Evolutionary conservation across 2,888 invertebrate genomes (phyloP).

Genomic region (Plagiodera versicolora): DNA sequence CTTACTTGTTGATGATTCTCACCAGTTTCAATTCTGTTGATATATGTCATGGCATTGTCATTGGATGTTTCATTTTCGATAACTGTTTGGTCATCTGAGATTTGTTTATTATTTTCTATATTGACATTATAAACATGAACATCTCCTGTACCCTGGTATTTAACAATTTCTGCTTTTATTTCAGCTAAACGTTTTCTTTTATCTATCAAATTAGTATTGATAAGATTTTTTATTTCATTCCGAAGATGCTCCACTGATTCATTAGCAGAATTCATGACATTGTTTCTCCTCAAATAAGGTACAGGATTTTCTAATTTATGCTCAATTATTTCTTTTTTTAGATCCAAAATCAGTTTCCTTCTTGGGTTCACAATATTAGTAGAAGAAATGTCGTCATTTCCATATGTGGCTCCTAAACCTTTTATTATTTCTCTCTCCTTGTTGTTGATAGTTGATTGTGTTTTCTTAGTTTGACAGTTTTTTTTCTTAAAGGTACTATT

Average conservation of each 20-base stretch:
- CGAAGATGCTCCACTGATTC: conserved; percentile 15
- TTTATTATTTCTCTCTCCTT: neutral
- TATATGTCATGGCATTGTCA: neutral
- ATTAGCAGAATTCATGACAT: neutral
- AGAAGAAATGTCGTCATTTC: neutral
- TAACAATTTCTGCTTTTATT: conserved; percentile 20
- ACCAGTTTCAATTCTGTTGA: neutral
- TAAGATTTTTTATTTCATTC: conserved; percentile 20
- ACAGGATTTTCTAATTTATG: conserved; percentile 7
- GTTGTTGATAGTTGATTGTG: conserved; percentile 5
- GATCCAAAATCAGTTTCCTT: conserved; percentile 6
- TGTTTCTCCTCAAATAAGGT: neutral
- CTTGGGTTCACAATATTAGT: neutral
- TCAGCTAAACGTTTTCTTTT: conserved; percentile 17
- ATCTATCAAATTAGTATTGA: conserved; percentile 10
- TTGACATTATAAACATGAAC: conserved; percentile 17
- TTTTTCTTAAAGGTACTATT: neutral
- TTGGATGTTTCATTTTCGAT: neutral
- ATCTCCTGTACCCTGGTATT: conserved; percentile 13
- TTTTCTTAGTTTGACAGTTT: conserved; percentile 8
- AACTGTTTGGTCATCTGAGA: neutral
- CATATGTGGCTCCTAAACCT: neutral
- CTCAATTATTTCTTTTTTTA: conserved; percentile 19
- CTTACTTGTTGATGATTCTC: neutral
- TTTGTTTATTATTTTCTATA: neutral